Percentiles rank a stretch among this genome's conserved stretches.
These are phyloP conservation scores for Drosophila triauraria DNA, from an alignment of 1,140 invertebrate species.

Conservation along the genomic window DNA sequence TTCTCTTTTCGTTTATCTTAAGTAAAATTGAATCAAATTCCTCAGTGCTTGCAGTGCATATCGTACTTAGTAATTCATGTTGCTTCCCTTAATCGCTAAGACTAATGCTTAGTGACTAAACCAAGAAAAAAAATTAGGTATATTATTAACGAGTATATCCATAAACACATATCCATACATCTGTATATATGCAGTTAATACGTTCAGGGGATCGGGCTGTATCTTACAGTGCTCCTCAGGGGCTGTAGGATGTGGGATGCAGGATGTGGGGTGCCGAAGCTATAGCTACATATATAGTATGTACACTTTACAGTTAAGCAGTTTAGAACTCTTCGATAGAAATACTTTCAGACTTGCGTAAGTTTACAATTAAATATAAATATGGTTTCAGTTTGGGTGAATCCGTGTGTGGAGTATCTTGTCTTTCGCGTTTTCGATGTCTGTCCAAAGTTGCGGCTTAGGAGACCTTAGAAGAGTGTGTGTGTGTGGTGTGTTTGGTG, in stretches of 20 bases:
- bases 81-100: slow-evolving; percentile 39
- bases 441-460: slow-evolving; percentile 1
- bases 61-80: slow-evolving; percentile 65
- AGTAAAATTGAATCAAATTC: slow-evolving; percentile 85
- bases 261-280: slow-evolving; percentile 14
- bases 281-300: slow-evolving; percentile 9
- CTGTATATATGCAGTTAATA: slow-evolving; percentile 16
- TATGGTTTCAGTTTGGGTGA: slow-evolving; percentile 13
- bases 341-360: slow-evolving; percentile 79
- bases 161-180: slow-evolving; percentile 16
- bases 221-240: slow-evolving; percentile 36
- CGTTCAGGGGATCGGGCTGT: slow-evolving; percentile 13
- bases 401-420: not conserved
- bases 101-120: slow-evolving; percentile 55
- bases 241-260: slow-evolving; percentile 14
- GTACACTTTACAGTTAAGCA: slow-evolving; percentile 70
- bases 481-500: not conserved
- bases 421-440: slow-evolving; percentile 24
- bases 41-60: slow-evolving; percentile 85
- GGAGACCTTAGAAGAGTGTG: not conserved
- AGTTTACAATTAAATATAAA: slow-evolving; percentile 46
- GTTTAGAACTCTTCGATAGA: slow-evolving; percentile 81
- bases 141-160: not conserved
- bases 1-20: slow-evolving; percentile 76
- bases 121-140: slow-evolving; percentile 39